Percentiles rank a stretch among this genome's conserved stretches.
Conservation (phyloP, 2,797 vertebrate genomes). For the Enteromius afrohamiltoni region DNA sequence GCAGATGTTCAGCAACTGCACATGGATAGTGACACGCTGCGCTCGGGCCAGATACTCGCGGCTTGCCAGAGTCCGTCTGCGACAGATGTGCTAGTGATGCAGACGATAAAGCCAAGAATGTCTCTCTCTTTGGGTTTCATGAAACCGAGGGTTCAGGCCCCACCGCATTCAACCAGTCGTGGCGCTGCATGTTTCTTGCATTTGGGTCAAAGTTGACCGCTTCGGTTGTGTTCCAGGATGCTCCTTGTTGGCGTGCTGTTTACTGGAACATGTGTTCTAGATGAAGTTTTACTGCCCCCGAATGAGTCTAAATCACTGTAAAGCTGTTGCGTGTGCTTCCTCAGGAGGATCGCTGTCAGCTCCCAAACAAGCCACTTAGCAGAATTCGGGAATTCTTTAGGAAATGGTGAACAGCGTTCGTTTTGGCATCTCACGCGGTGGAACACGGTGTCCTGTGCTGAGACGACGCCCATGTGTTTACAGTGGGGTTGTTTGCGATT, state of each 20-base stretch:
- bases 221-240: background rate
- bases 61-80: background rate
- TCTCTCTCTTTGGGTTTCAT: background rate
- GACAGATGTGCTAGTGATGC: background rate
- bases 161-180: no score
- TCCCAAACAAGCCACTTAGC: constrained; percentile 6
- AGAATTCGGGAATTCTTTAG: background rate
- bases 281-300: background rate
- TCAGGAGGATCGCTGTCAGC: background rate
- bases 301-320: background rate
- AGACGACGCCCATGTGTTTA: background rate
- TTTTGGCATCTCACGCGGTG: background rate
- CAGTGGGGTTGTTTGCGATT: background rate
- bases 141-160: background rate
- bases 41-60: background rate
- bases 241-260: background rate
- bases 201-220: background rate
- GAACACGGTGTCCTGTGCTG: background rate
- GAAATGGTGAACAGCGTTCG: background rate
- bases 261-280: background rate
- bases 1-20: constrained; percentile 80
- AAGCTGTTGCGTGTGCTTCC: background rate
- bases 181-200: background rate
- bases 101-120: background rate
- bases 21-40: constrained; percentile 74